Evolutionary conservation across 2,797 vertebrate species (phyloP).

Genomic region (Pseudopleuronectes americanus): DNA sequence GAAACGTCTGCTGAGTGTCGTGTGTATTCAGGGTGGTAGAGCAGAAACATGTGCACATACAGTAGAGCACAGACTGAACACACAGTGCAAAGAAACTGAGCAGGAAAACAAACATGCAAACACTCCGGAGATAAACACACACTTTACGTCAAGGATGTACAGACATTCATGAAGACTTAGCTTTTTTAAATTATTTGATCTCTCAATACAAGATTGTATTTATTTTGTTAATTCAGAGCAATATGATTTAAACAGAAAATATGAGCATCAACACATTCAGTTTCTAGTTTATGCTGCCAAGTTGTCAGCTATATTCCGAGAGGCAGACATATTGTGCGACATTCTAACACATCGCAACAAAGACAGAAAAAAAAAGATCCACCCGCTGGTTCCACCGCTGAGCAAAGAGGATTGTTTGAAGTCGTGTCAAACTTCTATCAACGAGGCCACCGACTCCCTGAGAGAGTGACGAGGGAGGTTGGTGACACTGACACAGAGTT

Average conservation of each 20-base stretch:
- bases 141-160: not conserved
- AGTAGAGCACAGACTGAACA: conserved; percentile 24
- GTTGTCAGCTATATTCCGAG: conserved; percentile 11
- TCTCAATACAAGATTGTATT: not conserved
- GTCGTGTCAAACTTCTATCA: conserved; percentile 37
- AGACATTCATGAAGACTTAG: conserved; percentile 13
- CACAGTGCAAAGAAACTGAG: conserved; percentile 28
- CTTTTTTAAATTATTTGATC: not conserved
- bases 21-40: not conserved
- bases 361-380: not conserved
- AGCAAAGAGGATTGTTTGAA: not conserved
- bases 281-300: not conserved
- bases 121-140: conserved; percentile 39
- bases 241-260: not conserved
- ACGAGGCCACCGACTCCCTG: conserved; percentile 5
- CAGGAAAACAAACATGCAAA: conserved; percentile 56
- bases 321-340: conserved; percentile 1
- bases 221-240: not conserved
- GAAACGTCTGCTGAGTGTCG: too few species aligned
- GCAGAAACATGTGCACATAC: conserved; percentile 12
- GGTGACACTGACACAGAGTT: conserved; percentile 7
- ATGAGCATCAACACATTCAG: not conserved
- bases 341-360: conserved; percentile 13
- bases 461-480: conserved; percentile 20
- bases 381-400: conserved; percentile 16